Conservation (phyloP, 2,888 invertebrate genomes). For the Agrilus biguttatus region DNA sequence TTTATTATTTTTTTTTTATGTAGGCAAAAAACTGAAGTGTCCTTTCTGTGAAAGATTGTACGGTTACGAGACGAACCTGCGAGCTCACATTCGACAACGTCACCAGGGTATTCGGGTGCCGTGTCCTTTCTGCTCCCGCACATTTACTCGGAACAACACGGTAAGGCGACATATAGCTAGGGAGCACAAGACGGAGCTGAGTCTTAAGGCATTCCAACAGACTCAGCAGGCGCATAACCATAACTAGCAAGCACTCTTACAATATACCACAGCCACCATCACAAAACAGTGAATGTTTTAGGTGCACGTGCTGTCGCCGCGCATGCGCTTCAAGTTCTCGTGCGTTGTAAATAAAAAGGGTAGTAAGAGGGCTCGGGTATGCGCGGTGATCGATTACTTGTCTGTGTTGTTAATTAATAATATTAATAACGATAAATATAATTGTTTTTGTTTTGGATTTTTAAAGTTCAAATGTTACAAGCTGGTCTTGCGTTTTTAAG, state of each 20-base stretch:
- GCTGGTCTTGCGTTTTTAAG: constrained; percentile 20
- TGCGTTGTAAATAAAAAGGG: constrained; percentile 19
- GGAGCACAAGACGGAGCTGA: constrained; percentile 67
- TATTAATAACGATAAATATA: constrained; percentile 15
- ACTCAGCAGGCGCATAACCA: constrained; percentile 44
- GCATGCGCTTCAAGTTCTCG: constrained; percentile 11
- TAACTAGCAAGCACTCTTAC: constrained; percentile 37
- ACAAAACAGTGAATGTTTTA: not conserved
- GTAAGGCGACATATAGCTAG: constrained; percentile 82
- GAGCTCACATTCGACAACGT: constrained; percentile 81
- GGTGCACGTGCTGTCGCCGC: constrained; percentile 7
- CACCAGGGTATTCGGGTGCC: constrained; percentile 87
- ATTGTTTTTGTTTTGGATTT: constrained; percentile 19
- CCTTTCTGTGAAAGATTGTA: constrained; percentile 85
- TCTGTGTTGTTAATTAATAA: constrained; percentile 22
- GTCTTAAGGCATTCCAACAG: constrained; percentile 49
- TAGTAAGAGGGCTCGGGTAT: constrained; percentile 12
- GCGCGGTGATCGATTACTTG: constrained; percentile 19
- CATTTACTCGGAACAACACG: constrained; percentile 85
- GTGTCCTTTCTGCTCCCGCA: constrained; percentile 80
- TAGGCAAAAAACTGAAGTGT: constrained; percentile 85
- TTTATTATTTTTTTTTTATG: constrained; percentile 25
- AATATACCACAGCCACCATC: not conserved
- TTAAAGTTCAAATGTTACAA: constrained; percentile 18
- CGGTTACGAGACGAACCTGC: constrained; percentile 83